Evolutionary conservation across 2,888 invertebrate genomes (phyloP).

Genomic region (Parochlus steinenii): DNA sequence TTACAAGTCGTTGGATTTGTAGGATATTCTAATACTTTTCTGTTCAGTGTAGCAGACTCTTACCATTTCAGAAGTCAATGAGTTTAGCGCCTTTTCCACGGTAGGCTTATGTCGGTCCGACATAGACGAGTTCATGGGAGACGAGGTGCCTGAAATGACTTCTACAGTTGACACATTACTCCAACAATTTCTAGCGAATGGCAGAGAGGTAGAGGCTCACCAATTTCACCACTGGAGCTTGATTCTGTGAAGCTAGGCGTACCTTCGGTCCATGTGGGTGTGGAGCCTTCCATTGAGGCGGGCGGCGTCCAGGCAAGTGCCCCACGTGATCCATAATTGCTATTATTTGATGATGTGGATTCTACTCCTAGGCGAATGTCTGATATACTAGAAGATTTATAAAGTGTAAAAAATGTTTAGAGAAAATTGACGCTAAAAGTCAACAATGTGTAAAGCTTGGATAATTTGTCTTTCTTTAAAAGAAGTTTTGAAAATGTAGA

Average conservation of each 20-base stretch:
- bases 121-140: slow-evolving; percentile 32
- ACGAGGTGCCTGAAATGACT: slow-evolving; percentile 39
- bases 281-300: slow-evolving; percentile 72
- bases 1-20: slow-evolving; percentile 11
- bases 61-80: slow-evolving; percentile 74
- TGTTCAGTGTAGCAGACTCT: slow-evolving; percentile 24
- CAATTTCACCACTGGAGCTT: slow-evolving; percentile 79
- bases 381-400: slow-evolving; percentile 39
- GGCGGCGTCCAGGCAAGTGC: slow-evolving; percentile 59
- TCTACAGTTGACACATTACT: neutral
- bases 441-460: too few species aligned
- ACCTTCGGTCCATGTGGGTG: slow-evolving; percentile 97
- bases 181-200: too few species aligned
- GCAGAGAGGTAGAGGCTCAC: slow-evolving; percentile 24
- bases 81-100: slow-evolving; percentile 57
- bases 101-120: slow-evolving; percentile 36
- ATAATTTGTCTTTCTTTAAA: too few species aligned
- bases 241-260: slow-evolving; percentile 96
- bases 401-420: neutral
- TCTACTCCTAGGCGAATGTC: slow-evolving; percentile 44
- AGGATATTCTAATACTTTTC: slow-evolving; percentile 10
- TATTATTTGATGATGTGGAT: slow-evolving; percentile 30
- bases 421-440: too few species aligned
- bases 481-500: too few species aligned
- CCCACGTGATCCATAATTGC: slow-evolving; percentile 35